Evolutionary conservation across 1,140 invertebrate genomes (phyloP).

Genomic region (Danaus plexippus): DNA sequence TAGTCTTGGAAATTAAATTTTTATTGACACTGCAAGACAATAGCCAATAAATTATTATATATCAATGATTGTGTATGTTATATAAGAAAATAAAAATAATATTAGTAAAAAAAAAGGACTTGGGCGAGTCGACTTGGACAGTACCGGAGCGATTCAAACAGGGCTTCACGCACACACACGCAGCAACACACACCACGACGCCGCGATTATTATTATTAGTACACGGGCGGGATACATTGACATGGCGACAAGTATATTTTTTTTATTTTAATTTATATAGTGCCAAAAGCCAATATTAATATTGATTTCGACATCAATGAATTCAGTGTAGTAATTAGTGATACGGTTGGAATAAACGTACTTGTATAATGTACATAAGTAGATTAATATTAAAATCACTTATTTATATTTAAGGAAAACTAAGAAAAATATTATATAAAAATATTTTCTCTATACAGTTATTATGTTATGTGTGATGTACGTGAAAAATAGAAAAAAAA

Average conservation of each 20-base stretch:
- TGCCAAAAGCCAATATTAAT: background rate
- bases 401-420: background rate
- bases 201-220: conserved; percentile 44
- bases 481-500: background rate
- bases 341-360: too few relatives aligned
- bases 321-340: too few relatives aligned
- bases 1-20: too few relatives aligned
- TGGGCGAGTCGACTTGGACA: too few relatives aligned
- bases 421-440: too few relatives aligned
- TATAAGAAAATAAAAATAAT: too few relatives aligned
- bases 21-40: too few relatives aligned
- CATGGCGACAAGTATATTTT: conserved; percentile 36
- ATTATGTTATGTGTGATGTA: too few relatives aligned
- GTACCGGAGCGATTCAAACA: conserved; percentile 29
- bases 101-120: too few relatives aligned
- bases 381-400: conserved; percentile 1
- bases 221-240: conserved; percentile 29
- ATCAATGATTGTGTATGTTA: too few relatives aligned
- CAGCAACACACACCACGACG: background rate
- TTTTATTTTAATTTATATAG: conserved; percentile 2
- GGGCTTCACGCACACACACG: conserved; percentile 35
- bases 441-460: too few relatives aligned
- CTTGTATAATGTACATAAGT: background rate
- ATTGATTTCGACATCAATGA: background rate
- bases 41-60: too few relatives aligned